Base-by-base conservation (phyloP, 2,888 invertebrate genomes). In the Cerastis leucographa region DNA sequence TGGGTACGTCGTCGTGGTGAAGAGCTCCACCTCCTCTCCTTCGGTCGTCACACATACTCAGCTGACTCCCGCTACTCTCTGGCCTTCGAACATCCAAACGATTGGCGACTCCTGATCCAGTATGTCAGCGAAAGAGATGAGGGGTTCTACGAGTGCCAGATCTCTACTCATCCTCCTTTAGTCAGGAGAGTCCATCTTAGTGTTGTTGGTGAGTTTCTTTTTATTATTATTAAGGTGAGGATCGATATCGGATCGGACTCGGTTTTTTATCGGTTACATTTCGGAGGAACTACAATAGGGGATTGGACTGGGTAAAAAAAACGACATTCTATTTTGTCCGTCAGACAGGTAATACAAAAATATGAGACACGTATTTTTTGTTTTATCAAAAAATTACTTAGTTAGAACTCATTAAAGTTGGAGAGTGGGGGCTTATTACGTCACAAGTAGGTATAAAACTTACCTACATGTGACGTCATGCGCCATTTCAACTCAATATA, bases 101-200 rank as follows among this genome's bases (percentile, higher is more conserved):
- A 98, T 92, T 98, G 98, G 98, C 97, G 98, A 83, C 97, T 98
- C 78, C 97, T 97, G 83, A 97, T 98, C 74, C 97, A 97, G 92
- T 98, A 97, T 91, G 97, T 98, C 84, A 98, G 97, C 78, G 98
- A 98, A 91, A 96, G 98, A 74, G 98, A 98, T 91, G 97, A 98
- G 83, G 98, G 98, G n/a, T 97, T 97, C 88, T 98, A 98, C 94
- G 98, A 98, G 93, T 98, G 98, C 89, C 98, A 98, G 95, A 98
- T 98, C 85, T 98, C 98, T n/a, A 97, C 98, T 29, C 98, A 98
- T 93, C 98, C 98, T 14, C 98, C 98, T 17, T 94, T 98, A 76
- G 97, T 98, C 84, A 96, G 98, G 88, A 97, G 97, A 90, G 97
- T 98, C 68, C 97, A 97, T 92, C 97, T 98, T 78, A 96, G 97